Base-by-base conservation (phyloP, 2,113 vertebrate genomes). In the Acanthochromis polyacanthus region DNA sequence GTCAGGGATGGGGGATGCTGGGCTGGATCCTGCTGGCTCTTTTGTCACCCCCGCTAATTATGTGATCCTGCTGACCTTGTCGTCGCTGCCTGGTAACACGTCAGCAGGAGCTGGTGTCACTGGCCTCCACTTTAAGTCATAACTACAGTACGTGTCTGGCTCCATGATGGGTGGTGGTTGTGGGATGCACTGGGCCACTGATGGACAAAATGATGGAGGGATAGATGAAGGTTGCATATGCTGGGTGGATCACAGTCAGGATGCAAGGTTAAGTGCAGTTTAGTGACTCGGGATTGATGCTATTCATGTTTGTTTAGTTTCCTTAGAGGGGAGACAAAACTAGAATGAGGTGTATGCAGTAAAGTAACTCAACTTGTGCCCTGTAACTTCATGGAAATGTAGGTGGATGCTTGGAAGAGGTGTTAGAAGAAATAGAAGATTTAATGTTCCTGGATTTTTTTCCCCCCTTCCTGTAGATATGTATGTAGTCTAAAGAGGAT, bases 31-130 rank as follows among this genome's bases (percentile, higher is more conserved):
- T 79, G 83, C 84, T 89, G 91, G 77, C 81, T 81, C 80, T 89
- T 93, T 93, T 93, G 91, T 93, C 93, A 87, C 82, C 55, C 81
- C 80, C 81, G 87, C 90, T 93, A 91, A 93, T 90, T 93, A 91
- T 93, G 86, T 85, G 88, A 92, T 90, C 88, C 10, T 79, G 78
- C 64, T 89, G 91, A 94, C 93, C 93, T 82, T 75, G 66, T 74
- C 53, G 52, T 82, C 51, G 56, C 85, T 80, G 86, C 79, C 66
- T 79, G 84, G 76, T 89, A 88, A 89, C 86, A 82, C 72, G 72
- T 88, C 82, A 86, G 75, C 83, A 81, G 81, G 78, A 90, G 80
- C 68, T 61, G 68, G 85, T 83, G 83, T 84, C 52, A 57, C 40
- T 73, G 58, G 66, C 63, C 70, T 83, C 57, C 43, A 60, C 77